phyloP scores from a whole-genome alignment of 2,888 invertebrate genomes.

The Carterocephalus palaemon region DNA sequence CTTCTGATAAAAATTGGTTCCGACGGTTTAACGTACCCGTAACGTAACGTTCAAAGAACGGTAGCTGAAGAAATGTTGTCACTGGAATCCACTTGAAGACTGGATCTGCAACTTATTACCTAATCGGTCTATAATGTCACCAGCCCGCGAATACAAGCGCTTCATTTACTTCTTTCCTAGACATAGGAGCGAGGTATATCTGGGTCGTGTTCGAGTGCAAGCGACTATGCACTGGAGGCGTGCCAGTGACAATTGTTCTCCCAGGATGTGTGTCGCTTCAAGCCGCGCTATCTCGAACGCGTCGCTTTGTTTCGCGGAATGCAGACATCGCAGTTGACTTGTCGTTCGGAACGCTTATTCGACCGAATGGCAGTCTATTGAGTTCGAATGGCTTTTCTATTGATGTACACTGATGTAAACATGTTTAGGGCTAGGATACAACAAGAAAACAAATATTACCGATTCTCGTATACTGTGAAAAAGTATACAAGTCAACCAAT shows the following conservation, averaged over 20 bases:
- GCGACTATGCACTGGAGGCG: slow-evolving; percentile 2
- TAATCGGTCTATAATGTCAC: no score
- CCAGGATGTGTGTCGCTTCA: slow-evolving; percentile 11
- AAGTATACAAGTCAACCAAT: no score
- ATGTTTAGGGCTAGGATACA: no score
- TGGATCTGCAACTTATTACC: no score
- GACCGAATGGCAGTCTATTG: no score
- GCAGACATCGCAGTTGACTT: background rate
- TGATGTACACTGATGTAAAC: background rate
- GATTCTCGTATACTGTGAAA: no score
- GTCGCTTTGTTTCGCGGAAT: background rate
- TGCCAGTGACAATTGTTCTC: slow-evolving; percentile 18
- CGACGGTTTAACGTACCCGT: no score
- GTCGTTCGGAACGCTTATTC: background rate
- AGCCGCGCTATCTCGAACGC: slow-evolving; percentile 1
- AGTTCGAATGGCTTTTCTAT: background rate
- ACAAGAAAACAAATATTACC: no score
- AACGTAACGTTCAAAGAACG: no score
- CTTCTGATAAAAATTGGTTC: no score
- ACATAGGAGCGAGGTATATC: slow-evolving; percentile 1
- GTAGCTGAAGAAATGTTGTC: no score
- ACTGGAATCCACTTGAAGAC: no score
- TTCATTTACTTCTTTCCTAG: background rate
- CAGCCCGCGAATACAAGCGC: background rate
- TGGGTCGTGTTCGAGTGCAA: slow-evolving; percentile 5